A percentile compares a stretch with the other conserved stretches of the same genome.
These are phyloP conservation scores for Pleuronectes platessa DNA, from an alignment of 2,113 vertebrate genomes.

Conservation along the genomic window DNA sequence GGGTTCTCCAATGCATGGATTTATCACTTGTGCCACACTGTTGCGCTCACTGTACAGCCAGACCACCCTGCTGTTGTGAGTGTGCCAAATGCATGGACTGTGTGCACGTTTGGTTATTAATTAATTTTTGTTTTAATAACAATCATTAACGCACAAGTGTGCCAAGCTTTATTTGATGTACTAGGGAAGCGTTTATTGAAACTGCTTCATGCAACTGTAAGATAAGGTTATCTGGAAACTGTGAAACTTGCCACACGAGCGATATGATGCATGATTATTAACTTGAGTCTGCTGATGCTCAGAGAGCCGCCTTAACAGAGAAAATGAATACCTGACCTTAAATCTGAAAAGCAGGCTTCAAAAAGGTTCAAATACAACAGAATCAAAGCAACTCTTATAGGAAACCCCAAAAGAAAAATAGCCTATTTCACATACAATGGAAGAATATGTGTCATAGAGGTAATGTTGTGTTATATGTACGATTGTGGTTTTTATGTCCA, in stretches of 20 bases:
- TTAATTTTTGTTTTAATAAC: not conserved
- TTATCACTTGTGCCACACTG: conserved; percentile 4
- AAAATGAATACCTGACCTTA: not conserved
- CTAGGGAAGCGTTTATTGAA: not conserved
- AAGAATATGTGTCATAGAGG: no score
- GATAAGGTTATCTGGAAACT: conserved; percentile 7
- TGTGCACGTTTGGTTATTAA: not conserved
- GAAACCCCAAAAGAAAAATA: no score
- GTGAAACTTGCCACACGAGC: conserved; percentile 14
- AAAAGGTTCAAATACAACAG: no score
- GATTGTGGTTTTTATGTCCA: no score
- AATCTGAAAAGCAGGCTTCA: not conserved
- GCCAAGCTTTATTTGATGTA: not conserved
- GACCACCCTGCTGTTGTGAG: not conserved
- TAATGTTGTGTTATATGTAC: no score
- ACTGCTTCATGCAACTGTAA: not conserved
- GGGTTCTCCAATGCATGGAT: not conserved
- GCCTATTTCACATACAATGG: no score
- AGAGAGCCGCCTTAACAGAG: not conserved
- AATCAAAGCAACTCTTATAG: not conserved
- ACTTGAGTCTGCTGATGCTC: not conserved
- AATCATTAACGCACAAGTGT: not conserved
- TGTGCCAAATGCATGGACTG: not conserved
- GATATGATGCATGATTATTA: conserved; percentile 39
- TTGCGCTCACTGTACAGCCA: conserved; percentile 8